Conservation (phyloP, 2,888 invertebrate genomes). For the Philonicus albiceps region DNA sequence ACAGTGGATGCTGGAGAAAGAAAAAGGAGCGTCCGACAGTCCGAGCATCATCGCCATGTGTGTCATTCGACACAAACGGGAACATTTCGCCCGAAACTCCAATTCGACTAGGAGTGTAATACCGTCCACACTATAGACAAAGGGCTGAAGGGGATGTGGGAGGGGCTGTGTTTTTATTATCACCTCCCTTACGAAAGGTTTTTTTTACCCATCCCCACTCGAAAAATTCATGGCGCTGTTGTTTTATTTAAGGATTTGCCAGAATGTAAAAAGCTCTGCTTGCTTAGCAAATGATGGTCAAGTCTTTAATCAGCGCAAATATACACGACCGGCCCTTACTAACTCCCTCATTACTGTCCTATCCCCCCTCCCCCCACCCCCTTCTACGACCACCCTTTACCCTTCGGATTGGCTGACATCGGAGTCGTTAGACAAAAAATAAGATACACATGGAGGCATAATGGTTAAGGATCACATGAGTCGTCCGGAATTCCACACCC, state of each 20-base stretch:
- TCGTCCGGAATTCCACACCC: background rate
- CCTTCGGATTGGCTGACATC: background rate
- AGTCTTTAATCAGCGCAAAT: conserved; percentile 48
- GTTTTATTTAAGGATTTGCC: conserved; percentile 8
- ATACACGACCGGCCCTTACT: background rate
- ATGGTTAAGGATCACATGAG: conserved; percentile 38
- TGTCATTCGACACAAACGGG: background rate
- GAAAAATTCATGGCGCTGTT: background rate
- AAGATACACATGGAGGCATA: conserved; percentile 35
- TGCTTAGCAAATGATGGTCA: conserved; percentile 47
- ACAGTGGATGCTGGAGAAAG: background rate
- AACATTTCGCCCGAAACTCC: background rate
- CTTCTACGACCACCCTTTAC: background rate
- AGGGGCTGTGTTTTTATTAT: conserved; percentile 12
- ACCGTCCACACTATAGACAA: background rate
- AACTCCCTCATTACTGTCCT: background rate
- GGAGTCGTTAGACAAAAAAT: conserved; percentile 18
- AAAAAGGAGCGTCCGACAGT: background rate
- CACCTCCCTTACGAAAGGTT: background rate
- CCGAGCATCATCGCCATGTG: conserved; percentile 19
- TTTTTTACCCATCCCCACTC: background rate
- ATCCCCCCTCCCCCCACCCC: background rate
- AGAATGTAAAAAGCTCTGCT: conserved; percentile 42
- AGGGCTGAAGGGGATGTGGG: background rate
- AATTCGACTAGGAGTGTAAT: background rate